These are phyloP conservation scores for Pristionchus japonicus DNA, from an alignment of 2,888 invertebrate genomes.

Conservation along the genomic window DNA sequence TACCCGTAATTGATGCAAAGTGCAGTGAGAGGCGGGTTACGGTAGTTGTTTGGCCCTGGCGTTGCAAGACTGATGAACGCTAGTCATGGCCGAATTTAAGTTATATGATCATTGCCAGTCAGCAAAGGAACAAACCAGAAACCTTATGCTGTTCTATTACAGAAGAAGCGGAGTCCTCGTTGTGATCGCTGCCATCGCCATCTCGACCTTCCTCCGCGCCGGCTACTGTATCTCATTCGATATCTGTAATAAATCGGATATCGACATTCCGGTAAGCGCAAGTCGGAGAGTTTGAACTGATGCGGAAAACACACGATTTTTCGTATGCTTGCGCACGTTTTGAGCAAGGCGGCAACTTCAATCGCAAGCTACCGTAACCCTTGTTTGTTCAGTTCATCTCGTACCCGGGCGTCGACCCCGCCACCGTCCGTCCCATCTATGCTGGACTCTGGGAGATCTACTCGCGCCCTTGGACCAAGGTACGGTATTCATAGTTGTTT, in stretches of 20 bases:
- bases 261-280: conserved; percentile 68
- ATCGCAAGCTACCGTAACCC: neutral
- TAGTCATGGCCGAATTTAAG: too few relatives aligned
- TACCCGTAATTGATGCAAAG: too few relatives aligned
- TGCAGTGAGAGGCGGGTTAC: too few relatives aligned
- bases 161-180: conserved; percentile 48
- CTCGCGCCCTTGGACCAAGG: conserved; percentile 69
- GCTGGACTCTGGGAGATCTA: conserved; percentile 72
- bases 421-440: conserved; percentile 60
- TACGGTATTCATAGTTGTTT: neutral
- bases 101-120: too few relatives aligned
- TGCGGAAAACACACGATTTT: neutral
- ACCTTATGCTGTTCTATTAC: neutral
- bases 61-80: neutral
- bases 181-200: conserved; percentile 55
- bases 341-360: neutral
- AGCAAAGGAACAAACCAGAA: too few relatives aligned
- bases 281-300: neutral
- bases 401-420: conserved; percentile 62
- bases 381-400: conserved; percentile 70
- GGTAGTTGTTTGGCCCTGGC: too few relatives aligned
- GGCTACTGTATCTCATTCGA: conserved; percentile 65
- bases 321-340: neutral
- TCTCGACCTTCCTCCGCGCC: conserved; percentile 62
- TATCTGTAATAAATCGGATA: conserved; percentile 72